phyloP scores from a whole-genome alignment of 2,113 vertebrate genomes.

The Nothocercus julius region DNA sequence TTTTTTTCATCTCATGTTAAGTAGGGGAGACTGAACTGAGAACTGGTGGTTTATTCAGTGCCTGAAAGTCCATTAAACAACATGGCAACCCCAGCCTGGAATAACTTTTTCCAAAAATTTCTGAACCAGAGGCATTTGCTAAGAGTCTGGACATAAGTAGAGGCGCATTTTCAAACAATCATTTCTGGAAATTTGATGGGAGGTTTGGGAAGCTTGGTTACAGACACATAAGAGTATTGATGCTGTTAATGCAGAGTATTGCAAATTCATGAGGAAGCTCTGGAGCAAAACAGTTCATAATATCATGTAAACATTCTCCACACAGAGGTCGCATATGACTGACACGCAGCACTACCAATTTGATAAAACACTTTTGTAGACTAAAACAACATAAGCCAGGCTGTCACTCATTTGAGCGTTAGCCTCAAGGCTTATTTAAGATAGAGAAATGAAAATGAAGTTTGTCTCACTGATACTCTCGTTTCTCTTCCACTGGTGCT shows the following conservation, averaged over 20 bases:
- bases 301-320: constrained; percentile 84
- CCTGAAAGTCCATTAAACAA: background rate
- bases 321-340: constrained; percentile 81
- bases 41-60: background rate
- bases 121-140: background rate
- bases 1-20: background rate
- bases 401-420: constrained; percentile 83
- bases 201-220: background rate
- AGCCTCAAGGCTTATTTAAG: constrained; percentile 80
- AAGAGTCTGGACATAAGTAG: background rate
- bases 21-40: background rate
- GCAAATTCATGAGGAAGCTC: constrained; percentile 72
- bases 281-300: constrained; percentile 83
- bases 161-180: background rate
- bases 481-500: constrained; percentile 63
- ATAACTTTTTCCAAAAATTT: background rate
- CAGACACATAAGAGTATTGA: background rate
- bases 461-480: constrained; percentile 51
- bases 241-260: constrained; percentile 19
- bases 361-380: constrained; percentile 83
- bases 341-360: constrained; percentile 78
- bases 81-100: background rate
- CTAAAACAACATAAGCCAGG: constrained; percentile 78
- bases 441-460: constrained; percentile 73
- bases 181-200: background rate